Evolutionary conservation across 2,113 vertebrate species (phyloP), one percentile per base, ranked within the genome.

Genomic region (Corythornis cristatus): DNA sequence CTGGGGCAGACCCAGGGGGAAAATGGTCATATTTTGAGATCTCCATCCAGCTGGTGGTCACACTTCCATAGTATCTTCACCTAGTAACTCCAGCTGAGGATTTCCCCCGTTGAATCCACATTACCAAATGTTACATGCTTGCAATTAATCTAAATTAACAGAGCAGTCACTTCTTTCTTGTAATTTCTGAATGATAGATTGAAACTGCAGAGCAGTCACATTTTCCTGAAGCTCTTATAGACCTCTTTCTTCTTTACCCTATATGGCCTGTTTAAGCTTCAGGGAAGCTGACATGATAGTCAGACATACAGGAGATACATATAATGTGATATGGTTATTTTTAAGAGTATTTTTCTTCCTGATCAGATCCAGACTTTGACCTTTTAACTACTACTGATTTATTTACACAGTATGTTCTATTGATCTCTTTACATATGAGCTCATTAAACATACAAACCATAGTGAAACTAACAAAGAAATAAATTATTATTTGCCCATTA

Each of bases 301-400:
- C 51, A 65, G 68, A 37, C 15, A 29, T 68, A 29, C 5, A 40
- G 20, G 15, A 76, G 61, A 50, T 72, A 78, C 45, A 86, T 53
- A 86, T 21, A 84, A 17, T 82, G 50, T 45, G 67, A 42, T 67
- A 62, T n/a, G 56, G 40, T 76, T 15, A 64, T 89, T 97, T 88
- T 57, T 46, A 77, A 88, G 66, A 72, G 31, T 60, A 5, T 60
- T 80, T 46, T 67, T 78, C 76, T 86, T 73, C 31, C 28, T 65
- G 25, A 92, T 93, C 78, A 91, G 33, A 67, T 85, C n/a, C 17
- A 58, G 95, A 91, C 88, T 85, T 95, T 93, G 83, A 95, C 89
- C 54, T 95, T 89, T 92, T 89, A 88, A 91, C 58, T 94, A 67
- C 83, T 83, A 42, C 61, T 73, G 35, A 84, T 95, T 90, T 93